Percentiles rank a stretch among this genome's conserved stretches.
Evolutionary conservation across 2,888 invertebrate species (phyloP).

Genomic region (Euzophera pinguis): DNA sequence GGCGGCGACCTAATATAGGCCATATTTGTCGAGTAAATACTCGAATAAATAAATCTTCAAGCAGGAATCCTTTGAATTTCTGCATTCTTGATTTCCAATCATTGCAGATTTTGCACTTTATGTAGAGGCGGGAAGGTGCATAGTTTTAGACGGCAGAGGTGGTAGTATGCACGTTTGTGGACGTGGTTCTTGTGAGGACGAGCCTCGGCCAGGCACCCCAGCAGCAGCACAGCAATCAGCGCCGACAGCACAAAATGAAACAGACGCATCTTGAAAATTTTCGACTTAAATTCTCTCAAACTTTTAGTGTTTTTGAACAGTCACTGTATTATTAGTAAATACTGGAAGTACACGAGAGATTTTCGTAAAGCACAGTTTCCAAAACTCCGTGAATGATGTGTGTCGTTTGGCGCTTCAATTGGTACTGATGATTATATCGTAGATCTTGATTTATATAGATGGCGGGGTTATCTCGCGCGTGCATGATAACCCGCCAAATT

Average conservation of each 20-base stretch:
- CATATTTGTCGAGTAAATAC: constrained; percentile 26
- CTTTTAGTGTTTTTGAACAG: neutral
- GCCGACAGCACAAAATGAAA: constrained; percentile 41
- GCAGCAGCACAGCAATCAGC: constrained; percentile 38
- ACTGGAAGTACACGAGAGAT: neutral
- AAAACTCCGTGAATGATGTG: constrained; percentile 28
- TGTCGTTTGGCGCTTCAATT: constrained; percentile 44
- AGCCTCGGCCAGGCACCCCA: constrained; percentile 33
- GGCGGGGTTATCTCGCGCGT: constrained; percentile 69
- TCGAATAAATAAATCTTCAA: constrained; percentile 17
- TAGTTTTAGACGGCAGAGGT: constrained; percentile 53
- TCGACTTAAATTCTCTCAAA: neutral
- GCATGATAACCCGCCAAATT: constrained; percentile 66
- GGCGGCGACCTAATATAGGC: constrained; percentile 64
- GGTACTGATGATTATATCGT: constrained; percentile 51
- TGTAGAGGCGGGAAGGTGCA: constrained; percentile 49
- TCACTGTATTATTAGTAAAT: constrained; percentile 20
- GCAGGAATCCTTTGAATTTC: neutral
- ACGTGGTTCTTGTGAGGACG: constrained; percentile 39
- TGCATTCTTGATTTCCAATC: neutral
- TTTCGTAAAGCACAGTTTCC: constrained; percentile 13
- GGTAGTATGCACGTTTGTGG: constrained; percentile 40
- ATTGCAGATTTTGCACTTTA: constrained; percentile 27
- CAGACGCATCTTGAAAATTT: constrained; percentile 51
- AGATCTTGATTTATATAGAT: constrained; percentile 56